Base-by-base conservation (phyloP, 2,888 invertebrate genomes). In the Lapara coniferarum region DNA sequence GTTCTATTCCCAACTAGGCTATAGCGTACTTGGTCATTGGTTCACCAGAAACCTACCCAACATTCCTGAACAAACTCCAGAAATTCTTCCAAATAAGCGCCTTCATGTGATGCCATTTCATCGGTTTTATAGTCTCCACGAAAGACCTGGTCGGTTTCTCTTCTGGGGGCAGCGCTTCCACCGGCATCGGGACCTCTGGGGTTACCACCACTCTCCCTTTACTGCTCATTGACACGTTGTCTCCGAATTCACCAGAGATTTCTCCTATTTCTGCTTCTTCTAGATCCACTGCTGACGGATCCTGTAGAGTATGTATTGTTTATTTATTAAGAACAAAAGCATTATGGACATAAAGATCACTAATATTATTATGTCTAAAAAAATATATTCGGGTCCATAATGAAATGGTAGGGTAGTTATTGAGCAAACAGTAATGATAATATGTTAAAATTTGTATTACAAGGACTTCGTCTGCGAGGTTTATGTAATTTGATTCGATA, bases 71-170 rank as follows among this genome's bases (percentile, higher is more conserved):
- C 94, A 98, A 96, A 95, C 97, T 97, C 68, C 97, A 93, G 81
- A 97, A 96, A 85, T 98, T 98, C 87, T 98, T 98, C 97, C 98
- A 97, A 63, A 98, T 95, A 30, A 98, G 89, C 0, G 98, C 97
- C 77, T 96, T 96, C 96, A 97, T 96, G 79, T 97, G 96, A 81
- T 95, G 93, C 74, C 94, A 89, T 78, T 96, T 95, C 89, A 97
- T 94, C 55, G 97, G 95, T 85, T 95, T 95, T 66, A 95, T 90
- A 72, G 94, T 92, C 72, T 96, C 95, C 76, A 93, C 89, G 67
- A 94, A 93, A 0, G 91, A 92, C 25, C 89, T 89, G 4, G 94
- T 90, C 0, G 95, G 93, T 55, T 95, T 94, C 74, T 96, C 96
- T 67, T 96, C 96, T 0, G 96, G 96, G 0, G 97, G 97, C 73